Evolutionary conservation across 2,113 vertebrate genomes (phyloP).

Genomic region (Damaliscus lunatus): DNA sequence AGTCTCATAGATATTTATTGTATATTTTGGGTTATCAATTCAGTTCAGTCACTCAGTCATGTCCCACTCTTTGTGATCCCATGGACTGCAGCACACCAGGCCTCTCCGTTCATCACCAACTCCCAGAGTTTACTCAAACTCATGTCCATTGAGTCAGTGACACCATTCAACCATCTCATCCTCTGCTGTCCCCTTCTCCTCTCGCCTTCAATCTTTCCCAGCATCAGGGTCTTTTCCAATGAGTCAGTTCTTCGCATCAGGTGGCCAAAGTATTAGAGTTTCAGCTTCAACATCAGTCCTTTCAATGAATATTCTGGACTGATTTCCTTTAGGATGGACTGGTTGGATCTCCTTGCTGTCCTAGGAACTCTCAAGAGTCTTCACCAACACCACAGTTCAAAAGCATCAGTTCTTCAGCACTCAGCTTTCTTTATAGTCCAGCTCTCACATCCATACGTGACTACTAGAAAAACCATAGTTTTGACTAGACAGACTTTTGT

Average conservation of each 20-base stretch:
- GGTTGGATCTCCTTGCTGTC: background rate
- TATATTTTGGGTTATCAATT: background rate
- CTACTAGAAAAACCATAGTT: background rate
- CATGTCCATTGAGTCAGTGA: background rate
- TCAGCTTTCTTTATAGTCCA: background rate
- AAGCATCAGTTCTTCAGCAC: background rate
- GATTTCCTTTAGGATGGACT: background rate
- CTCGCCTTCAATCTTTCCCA: fast-evolving
- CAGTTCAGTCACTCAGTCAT: background rate
- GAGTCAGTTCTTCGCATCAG: fast-evolving
- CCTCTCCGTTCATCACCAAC: background rate
- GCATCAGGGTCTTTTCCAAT: background rate
- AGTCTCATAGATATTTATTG: background rate
- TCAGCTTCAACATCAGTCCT: background rate
- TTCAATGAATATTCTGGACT: background rate
- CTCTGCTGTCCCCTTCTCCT: background rate
- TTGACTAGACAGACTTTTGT: background rate
- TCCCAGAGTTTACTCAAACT: background rate
- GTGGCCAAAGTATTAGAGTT: background rate
- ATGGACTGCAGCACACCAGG: background rate
- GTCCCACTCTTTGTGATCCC: background rate
- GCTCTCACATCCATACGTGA: background rate
- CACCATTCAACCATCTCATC: background rate
- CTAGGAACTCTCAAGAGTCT: background rate
- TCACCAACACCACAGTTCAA: background rate